A percentile compares a stretch with the other conserved stretches of the same genome.
Conservation (phyloP, 2,113 vertebrate genomes). For the Merops nubicus region DNA sequence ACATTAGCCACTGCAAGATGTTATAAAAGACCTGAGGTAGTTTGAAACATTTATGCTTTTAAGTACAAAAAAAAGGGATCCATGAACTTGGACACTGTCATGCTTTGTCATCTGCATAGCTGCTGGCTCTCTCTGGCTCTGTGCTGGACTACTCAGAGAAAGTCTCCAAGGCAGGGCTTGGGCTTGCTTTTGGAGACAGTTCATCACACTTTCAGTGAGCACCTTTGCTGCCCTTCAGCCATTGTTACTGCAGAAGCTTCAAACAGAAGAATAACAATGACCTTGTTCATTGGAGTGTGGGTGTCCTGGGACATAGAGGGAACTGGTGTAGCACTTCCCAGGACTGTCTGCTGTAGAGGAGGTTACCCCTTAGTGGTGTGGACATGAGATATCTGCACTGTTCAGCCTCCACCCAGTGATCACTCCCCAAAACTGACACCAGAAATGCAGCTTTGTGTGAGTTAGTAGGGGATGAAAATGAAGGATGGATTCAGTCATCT, state of each 20-base stretch:
- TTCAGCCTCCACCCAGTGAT: background rate
- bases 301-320: background rate
- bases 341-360: background rate
- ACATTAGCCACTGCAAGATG: background rate
- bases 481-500: background rate
- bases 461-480: background rate
- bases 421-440: background rate
- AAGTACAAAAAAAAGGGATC: background rate
- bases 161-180: background rate
- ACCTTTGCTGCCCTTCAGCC: background rate
- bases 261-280: background rate
- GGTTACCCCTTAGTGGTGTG: background rate
- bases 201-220: background rate
- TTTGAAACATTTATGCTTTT: background rate
- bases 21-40: background rate
- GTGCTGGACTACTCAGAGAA: background rate
- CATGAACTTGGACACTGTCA: rapidly evolving
- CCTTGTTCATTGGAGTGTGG: background rate
- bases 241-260: background rate
- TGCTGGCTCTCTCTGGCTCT: background rate
- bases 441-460: background rate
- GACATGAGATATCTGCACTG: background rate
- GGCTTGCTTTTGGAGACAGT: background rate
- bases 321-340: background rate
- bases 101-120: background rate